Percentiles rank a stretch among this genome's conserved stretches.
Evolutionary conservation across 2,888 invertebrate genomes (phyloP).

Genomic region (Eudemis profundana): DNA sequence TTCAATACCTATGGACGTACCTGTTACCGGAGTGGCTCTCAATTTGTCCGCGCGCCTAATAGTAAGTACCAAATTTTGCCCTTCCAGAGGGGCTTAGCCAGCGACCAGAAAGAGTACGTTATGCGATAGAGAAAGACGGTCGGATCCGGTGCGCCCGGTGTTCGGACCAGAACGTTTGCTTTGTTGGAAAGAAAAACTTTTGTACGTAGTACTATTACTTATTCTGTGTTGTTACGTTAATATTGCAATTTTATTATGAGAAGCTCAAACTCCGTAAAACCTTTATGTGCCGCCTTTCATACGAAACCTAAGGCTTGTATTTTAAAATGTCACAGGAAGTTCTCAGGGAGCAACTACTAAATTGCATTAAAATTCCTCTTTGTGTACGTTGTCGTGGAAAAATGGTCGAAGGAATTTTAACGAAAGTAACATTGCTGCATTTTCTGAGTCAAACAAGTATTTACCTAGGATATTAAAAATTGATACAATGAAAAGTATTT

Average conservation of each 20-base stretch:
- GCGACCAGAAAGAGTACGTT: no score
- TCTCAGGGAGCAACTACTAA: constrained; percentile 59
- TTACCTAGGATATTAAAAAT: background rate
- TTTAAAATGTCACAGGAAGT: constrained; percentile 53
- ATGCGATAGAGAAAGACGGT: no score
- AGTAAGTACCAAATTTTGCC: no score
- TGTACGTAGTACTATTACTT: no score
- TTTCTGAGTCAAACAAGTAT: constrained; percentile 39
- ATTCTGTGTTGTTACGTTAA: no score
- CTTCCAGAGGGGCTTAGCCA: no score
- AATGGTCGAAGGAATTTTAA: constrained; percentile 63
- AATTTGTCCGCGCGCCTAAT: no score
- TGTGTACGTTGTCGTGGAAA: constrained; percentile 56
- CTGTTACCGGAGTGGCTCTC: no score
- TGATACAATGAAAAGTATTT: background rate
- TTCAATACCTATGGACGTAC: no score
- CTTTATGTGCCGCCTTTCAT: constrained; percentile 56
- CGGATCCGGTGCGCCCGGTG: no score
- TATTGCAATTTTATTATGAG: constrained; percentile 6
- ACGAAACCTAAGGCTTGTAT: constrained; percentile 51
- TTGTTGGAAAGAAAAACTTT: no score
- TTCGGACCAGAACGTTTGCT: no score
- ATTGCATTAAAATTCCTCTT: constrained; percentile 75
- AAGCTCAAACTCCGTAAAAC: constrained; percentile 1
- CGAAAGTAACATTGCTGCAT: constrained; percentile 44